Conservation (phyloP, 2,888 invertebrate genomes). For the Alloplasta piceator region DNA sequence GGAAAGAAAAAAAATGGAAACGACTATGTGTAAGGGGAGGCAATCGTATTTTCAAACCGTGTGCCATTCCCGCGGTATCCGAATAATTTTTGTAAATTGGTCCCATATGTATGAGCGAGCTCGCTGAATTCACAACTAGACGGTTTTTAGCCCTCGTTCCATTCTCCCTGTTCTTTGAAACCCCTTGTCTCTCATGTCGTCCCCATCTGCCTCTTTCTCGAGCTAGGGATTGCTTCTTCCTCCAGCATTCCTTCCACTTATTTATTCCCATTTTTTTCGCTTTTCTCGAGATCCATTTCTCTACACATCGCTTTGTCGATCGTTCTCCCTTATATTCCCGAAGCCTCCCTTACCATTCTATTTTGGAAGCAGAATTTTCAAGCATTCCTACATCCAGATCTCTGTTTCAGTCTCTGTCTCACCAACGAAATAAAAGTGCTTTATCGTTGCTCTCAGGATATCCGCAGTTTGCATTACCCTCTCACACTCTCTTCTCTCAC, state of each 20-base stretch:
- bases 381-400: constrained; percentile 68
- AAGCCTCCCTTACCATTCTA: constrained; percentile 62
- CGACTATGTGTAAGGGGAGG: constrained; percentile 7
- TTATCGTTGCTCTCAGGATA: constrained; percentile 74
- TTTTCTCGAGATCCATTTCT: constrained; percentile 52
- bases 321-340: constrained; percentile 58
- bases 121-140: constrained; percentile 75
- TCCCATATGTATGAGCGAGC: constrained; percentile 77
- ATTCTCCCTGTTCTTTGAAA: constrained; percentile 40
- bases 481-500: constrained; percentile 65
- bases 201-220: constrained; percentile 40
- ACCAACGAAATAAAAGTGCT: constrained; percentile 77
- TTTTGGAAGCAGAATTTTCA: constrained; percentile 77
- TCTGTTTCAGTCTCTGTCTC: constrained; percentile 20
- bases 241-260: constrained; percentile 32
- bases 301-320: constrained; percentile 44
- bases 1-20: constrained; percentile 10
- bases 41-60: constrained; percentile 39
- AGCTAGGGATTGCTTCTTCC: constrained; percentile 51
- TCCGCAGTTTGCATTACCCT: constrained; percentile 53
- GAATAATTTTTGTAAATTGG: constrained; percentile 81
- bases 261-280: constrained; percentile 9
- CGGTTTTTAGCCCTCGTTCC: constrained; percentile 59
- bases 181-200: constrained; percentile 38
- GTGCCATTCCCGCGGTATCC: constrained; percentile 67